Evolutionary conservation across 2,888 invertebrate genomes (phyloP), one percentile per base, ranked within the genome.

Genomic region (Balanococcus diminutus): DNA sequence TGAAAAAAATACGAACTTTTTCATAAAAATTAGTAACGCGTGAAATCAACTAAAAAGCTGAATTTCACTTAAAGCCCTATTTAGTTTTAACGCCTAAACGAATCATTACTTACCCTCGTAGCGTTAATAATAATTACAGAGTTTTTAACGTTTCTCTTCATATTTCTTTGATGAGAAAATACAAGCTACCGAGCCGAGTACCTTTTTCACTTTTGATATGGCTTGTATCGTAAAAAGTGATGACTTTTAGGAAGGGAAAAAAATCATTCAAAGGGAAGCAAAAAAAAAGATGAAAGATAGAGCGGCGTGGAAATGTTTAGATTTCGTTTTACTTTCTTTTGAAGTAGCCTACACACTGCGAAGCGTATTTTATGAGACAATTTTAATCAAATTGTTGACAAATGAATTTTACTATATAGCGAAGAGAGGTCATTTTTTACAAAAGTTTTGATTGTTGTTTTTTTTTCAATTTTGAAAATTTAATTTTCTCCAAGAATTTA

Each of bases 21-120:
- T n/a, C 5, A 67, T 11, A 1, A 32, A 19, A 75, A 75, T 75
- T 75, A 75, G 75, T 75, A 75, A 75, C 32, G 75, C 75, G 75
- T 75, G 32, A 75, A 75, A 75, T 75, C 75, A 11, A 75, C 75
- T 75, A 75, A 75, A 75, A 75, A 75, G 75, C 75, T 36, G 32
- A 75, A 75, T 36, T 75, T 31, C 31, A 75, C 32, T 75, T 75
- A 75, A 75, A 75, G 32, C 32, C 32, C 75, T 36, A 75, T 75
- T 75, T 75, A 75, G 32, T 75, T 75, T 75, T 36, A 75, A 75
- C 75, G 75, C 75, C 75, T 75, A 31, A 32, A 31, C 75, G 75
- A 75, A 32, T 75, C 75, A 75, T 75, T 75, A 75, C 75, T 75
- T 19, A 32, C 75, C 75, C 75, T 75, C 25, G 61, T 25, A 67